phyloP scores from a whole-genome alignment of 1,140 invertebrate genomes.

The Drosophila navojoa region DNA sequence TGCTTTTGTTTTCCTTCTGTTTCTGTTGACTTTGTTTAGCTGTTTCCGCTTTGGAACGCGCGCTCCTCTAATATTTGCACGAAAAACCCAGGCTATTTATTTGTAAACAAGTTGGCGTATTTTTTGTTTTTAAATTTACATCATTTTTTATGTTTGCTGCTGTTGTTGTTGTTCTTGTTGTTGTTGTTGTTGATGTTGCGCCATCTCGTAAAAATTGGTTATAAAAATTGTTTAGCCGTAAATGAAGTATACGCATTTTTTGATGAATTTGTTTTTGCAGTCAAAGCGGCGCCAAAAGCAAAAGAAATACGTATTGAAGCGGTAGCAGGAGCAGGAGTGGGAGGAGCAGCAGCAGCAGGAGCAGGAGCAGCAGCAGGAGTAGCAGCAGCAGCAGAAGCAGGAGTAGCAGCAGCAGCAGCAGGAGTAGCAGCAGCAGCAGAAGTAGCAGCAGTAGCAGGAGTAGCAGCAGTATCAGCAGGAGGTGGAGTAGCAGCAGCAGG shows the following conservation, averaged over 20 bases:
- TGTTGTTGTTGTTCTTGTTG: slow-evolving; percentile 19
- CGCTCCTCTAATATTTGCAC: slow-evolving; percentile 47
- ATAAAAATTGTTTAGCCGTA: slow-evolving; percentile 72
- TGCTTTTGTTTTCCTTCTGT: slow-evolving; percentile 13
- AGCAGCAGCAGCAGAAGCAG: too few species aligned
- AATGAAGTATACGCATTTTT: slow-evolving; percentile 72
- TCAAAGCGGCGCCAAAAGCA: slow-evolving; percentile 35
- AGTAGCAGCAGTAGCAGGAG: too few species aligned
- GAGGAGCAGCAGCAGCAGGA: too few species aligned
- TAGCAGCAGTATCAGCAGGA: too few species aligned
- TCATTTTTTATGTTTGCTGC: slow-evolving; percentile 63
- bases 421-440: slow-evolving; percentile 2
- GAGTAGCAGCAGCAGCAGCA: too few species aligned
- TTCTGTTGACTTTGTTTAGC: slow-evolving; percentile 18
- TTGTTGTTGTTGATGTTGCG: background rate
- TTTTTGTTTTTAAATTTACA: slow-evolving; percentile 58
- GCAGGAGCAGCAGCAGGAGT: too few species aligned
- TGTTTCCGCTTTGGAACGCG: slow-evolving; percentile 16
- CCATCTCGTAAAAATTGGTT: slow-evolving; percentile 69
- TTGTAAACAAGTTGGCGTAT: slow-evolving; percentile 76
- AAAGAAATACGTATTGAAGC: slow-evolving; percentile 25
- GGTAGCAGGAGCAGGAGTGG: background rate
- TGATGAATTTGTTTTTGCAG: slow-evolving; percentile 70
- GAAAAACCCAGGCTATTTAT: slow-evolving; percentile 63
- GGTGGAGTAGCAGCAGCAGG: too few species aligned